Evolutionary conservation across 1,140 invertebrate species (phyloP).

Genomic region (Aphelenchoides fujianensis): DNA sequence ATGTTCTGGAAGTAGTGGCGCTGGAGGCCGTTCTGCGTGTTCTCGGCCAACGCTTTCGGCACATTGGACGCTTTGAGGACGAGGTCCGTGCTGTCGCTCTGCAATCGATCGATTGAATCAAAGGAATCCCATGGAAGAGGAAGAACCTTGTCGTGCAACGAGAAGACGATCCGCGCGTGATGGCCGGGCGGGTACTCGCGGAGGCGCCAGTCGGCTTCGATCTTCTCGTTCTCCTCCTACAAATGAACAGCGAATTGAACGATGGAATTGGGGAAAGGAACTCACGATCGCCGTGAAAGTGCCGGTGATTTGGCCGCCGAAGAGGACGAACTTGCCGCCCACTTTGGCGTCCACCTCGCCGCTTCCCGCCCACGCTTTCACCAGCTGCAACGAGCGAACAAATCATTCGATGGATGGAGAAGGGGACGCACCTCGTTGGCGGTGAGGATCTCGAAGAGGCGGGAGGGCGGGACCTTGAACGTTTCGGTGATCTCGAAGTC

Average conservation of each 20-base stretch:
- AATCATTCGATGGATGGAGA: no score
- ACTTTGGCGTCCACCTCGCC: slow-evolving; percentile 72
- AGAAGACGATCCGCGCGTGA: slow-evolving; percentile 74
- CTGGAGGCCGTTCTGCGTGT: slow-evolving; percentile 64
- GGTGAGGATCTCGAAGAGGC: slow-evolving; percentile 52
- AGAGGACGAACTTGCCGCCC: slow-evolving; percentile 82
- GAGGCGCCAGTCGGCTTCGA: slow-evolving; percentile 87
- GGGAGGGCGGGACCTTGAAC: slow-evolving; percentile 55
- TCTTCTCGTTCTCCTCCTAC: slow-evolving; percentile 77
- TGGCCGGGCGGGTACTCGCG: slow-evolving; percentile 89
- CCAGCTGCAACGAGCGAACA: slow-evolving; percentile 74
- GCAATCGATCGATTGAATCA: no score
- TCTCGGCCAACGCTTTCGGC: slow-evolving; percentile 43
- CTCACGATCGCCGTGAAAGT: slow-evolving; percentile 77
- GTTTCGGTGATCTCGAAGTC: slow-evolving; percentile 44
- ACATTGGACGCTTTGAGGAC: slow-evolving; percentile 43
- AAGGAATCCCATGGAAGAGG: no score
- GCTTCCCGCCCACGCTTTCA: slow-evolving; percentile 72
- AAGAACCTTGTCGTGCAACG: slow-evolving; percentile 48
- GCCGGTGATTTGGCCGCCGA: slow-evolving; percentile 85
- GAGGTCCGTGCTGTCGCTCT: slow-evolving; percentile 57
- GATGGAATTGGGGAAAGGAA: no score
- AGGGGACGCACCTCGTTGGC: no score
- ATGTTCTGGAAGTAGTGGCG: slow-evolving; percentile 66
- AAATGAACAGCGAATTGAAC: no score